Conservation (phyloP, 2,888 invertebrate genomes). For the Ennomos fuscantarius region DNA sequence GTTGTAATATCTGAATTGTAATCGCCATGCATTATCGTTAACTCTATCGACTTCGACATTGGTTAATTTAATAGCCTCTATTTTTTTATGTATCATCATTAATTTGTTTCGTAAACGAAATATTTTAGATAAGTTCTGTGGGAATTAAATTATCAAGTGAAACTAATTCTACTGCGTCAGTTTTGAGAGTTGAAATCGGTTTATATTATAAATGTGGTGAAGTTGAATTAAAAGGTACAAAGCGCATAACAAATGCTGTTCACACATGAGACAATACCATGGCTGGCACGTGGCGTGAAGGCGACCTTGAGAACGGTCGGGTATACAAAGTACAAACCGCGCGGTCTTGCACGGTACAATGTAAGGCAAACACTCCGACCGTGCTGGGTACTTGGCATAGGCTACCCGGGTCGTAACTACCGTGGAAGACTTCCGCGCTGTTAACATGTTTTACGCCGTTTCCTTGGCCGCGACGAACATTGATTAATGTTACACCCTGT, state of each 20-base stretch:
- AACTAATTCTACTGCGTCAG: conserved; percentile 7
- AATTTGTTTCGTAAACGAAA: conserved; percentile 14
- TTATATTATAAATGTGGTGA: conserved; percentile 33
- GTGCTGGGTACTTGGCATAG: conserved; percentile 42
- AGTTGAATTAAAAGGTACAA: conserved; percentile 32
- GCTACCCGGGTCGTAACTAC: conserved; percentile 43
- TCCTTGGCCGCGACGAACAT: conserved; percentile 23
- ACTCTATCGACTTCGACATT: conserved; percentile 19
- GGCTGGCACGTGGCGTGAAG: conserved; percentile 62
- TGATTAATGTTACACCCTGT: conserved; percentile 31
- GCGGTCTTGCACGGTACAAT: conserved; percentile 49
- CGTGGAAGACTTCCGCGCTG: conserved; percentile 53
- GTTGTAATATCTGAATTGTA: conserved; percentile 12
- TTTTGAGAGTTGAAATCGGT: conserved; percentile 36
- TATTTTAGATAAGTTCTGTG: conserved; percentile 14
- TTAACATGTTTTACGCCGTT: conserved; percentile 45
- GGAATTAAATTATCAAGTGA: conserved; percentile 14
- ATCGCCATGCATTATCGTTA: conserved; percentile 20
- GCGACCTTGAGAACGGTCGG: conserved; percentile 63
- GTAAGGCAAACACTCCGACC: conserved; percentile 56
- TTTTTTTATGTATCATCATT: conserved; percentile 12
- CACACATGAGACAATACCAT: conserved; percentile 53
- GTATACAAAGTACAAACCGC: conserved; percentile 53
- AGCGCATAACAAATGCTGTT: conserved; percentile 42
- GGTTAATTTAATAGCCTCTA: conserved; percentile 6